Conservation (phyloP, 23 tunicate genomes). For the Clavelina lepadiformis region DNA sequence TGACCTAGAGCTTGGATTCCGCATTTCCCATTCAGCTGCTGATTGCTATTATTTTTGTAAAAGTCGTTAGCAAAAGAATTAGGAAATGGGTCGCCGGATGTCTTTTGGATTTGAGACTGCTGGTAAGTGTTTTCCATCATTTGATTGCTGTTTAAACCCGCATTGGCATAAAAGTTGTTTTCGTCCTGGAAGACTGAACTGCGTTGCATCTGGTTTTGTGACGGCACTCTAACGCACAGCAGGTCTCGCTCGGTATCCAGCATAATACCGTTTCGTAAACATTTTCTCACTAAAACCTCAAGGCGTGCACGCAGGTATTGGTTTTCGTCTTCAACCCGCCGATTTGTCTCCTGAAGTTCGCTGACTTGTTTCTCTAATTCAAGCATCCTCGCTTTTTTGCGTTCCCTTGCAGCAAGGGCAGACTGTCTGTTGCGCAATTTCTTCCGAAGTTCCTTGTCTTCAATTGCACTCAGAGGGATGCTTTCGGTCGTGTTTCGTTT, state of each 20-base stretch:
- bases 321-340: constrained; percentile 42
- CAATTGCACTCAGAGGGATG: constrained; percentile 57
- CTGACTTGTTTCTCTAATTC: constrained; percentile 68
- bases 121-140: no score
- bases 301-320: constrained; percentile 33
- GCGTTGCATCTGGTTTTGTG: no score
- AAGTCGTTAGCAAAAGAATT: no score
- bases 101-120: no score
- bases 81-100: no score
- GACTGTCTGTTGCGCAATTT: constrained; percentile 92
- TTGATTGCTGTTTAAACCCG: no score
- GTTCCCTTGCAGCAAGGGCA: constrained; percentile 94
- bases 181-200: no score
- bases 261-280: constrained; percentile 26
- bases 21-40: not conserved
- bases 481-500: constrained; percentile 5
- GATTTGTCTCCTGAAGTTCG: constrained; percentile 40
- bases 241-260: constrained; percentile 38
- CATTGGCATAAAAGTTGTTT: no score
- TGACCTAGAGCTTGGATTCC: constrained; percentile 24
- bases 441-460: constrained; percentile 93
- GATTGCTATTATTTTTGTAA: no score
- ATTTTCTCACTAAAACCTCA: constrained; percentile 11
- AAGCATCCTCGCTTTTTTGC: constrained; percentile 89
- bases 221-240: not conserved